Evolutionary conservation across 2,113 vertebrate species (phyloP).

Genomic region (Protobothrops flavoviridis): DNA sequence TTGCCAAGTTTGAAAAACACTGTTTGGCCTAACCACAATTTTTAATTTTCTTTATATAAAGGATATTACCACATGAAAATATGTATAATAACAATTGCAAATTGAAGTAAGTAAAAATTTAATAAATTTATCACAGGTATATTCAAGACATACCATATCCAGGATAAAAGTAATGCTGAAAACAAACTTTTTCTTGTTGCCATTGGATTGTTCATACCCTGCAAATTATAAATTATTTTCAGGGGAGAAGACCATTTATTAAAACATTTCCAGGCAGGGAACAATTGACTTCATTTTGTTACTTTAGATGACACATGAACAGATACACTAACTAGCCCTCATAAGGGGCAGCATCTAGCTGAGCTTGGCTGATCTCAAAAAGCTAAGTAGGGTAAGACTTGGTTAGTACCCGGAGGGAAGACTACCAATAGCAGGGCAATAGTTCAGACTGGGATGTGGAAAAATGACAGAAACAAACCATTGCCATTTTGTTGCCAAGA

Average conservation of each 20-base stretch:
- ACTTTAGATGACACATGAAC: neutral
- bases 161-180: neutral
- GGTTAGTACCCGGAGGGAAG: neutral
- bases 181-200: neutral
- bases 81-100: neutral
- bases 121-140: neutral
- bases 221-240: neutral
- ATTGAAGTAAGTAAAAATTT: slow-evolving; percentile 2
- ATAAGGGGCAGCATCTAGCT: neutral
- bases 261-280: neutral
- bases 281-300: neutral
- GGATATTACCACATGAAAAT: neutral
- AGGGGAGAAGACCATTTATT: neutral
- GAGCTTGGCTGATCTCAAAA: neutral
- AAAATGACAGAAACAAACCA: neutral
- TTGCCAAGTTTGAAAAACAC: neutral
- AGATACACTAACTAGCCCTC: neutral
- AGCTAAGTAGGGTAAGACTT: neutral
- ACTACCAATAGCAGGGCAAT: neutral
- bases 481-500: neutral
- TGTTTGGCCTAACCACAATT: neutral
- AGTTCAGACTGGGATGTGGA: neutral
- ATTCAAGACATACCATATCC: neutral
- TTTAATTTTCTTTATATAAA: neutral
- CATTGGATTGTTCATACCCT: neutral